Evolutionary conservation across 2,113 vertebrate species (phyloP).

Genomic region (Canis aureus): DNA sequence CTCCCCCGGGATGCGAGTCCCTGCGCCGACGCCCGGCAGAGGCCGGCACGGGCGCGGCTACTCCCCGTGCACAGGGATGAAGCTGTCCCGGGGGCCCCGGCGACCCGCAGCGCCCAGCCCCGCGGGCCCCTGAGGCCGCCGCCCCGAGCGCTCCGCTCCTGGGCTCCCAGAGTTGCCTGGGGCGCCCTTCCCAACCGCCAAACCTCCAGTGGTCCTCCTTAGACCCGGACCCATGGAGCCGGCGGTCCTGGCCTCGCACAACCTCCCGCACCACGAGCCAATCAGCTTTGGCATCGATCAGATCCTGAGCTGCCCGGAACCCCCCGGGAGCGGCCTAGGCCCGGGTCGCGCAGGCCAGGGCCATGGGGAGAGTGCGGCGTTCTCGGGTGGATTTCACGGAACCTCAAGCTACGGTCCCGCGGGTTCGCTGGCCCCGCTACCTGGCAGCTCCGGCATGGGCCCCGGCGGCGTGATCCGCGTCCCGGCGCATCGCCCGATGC

Average conservation of each 20-base stretch:
- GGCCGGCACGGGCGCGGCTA: conserved; percentile 59
- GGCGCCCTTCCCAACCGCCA: neutral
- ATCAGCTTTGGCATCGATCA: conserved; percentile 97
- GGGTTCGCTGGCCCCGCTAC: conserved; percentile 93
- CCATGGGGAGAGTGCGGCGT: conserved; percentile 90
- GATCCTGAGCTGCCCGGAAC: conserved; percentile 94
- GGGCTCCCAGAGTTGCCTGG: conserved; percentile 36
- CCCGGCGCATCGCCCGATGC: conserved; percentile 92
- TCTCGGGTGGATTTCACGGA: conserved; percentile 90
- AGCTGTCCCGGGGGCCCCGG: conserved; percentile 58
- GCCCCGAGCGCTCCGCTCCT: neutral
- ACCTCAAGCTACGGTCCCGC: conserved; percentile 91
- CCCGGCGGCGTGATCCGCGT: conserved; percentile 93
- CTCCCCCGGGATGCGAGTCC: conserved; percentile 75
- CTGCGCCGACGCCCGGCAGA: conserved; percentile 46
- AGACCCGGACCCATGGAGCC: conserved; percentile 89
- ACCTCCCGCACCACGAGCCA: conserved; percentile 92
- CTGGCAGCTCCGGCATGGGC: conserved; percentile 92
- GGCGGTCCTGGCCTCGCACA: conserved; percentile 90
- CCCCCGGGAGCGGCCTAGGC: conserved; percentile 87
- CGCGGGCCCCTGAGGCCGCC: conserved; percentile 64
- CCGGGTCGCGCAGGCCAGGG: conserved; percentile 86
- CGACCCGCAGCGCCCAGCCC: neutral
- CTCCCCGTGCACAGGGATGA: conserved; percentile 51
- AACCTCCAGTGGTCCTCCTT: conserved; percentile 1